Percentiles rank a stretch among this genome's conserved stretches.
Conservation (phyloP, 2,888 invertebrate genomes). For the Cecidostiba fungosa region DNA sequence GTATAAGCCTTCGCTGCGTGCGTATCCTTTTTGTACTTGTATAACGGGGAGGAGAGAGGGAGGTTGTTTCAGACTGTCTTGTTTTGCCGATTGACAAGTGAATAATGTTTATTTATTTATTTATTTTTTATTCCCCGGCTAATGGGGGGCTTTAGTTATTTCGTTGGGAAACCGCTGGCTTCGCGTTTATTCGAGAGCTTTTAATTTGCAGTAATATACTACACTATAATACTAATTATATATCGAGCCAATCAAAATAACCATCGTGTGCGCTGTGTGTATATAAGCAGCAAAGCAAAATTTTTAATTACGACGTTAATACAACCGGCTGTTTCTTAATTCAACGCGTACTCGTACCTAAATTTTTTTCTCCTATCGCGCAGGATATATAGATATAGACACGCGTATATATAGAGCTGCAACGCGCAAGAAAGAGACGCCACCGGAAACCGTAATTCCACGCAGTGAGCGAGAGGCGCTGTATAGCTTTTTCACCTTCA, state of each 20-base stretch:
- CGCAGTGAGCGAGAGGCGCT: slow-evolving; percentile 3
- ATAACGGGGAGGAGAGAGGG: not conserved
- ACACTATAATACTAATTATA: too few species aligned
- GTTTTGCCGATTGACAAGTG: not conserved
- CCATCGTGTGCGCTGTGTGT: too few species aligned
- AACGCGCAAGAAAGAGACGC: slow-evolving; percentile 47
- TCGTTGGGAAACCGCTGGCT: too few species aligned
- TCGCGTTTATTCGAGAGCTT: too few species aligned
- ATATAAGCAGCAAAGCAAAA: not conserved
- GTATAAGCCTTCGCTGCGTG: not conserved
- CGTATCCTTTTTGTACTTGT: not conserved
- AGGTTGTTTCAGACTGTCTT: not conserved
- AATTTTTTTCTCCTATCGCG: not conserved
- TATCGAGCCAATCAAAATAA: not conserved
- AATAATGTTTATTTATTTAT: too few species aligned
- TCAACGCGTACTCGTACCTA: not conserved
- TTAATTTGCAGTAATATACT: too few species aligned
- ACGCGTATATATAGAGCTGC: not conserved
- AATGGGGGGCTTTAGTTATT: not conserved
- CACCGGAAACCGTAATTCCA: slow-evolving; percentile 60
- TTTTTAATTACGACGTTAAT: not conserved
- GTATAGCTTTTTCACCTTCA: slow-evolving; percentile 30
- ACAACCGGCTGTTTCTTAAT: not conserved
- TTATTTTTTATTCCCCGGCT: not conserved
- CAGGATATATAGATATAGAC: not conserved